These are phyloP conservation scores for Pachypanchax playfairii DNA, from an alignment of 2,113 vertebrate genomes.

Conservation along the genomic window DNA sequence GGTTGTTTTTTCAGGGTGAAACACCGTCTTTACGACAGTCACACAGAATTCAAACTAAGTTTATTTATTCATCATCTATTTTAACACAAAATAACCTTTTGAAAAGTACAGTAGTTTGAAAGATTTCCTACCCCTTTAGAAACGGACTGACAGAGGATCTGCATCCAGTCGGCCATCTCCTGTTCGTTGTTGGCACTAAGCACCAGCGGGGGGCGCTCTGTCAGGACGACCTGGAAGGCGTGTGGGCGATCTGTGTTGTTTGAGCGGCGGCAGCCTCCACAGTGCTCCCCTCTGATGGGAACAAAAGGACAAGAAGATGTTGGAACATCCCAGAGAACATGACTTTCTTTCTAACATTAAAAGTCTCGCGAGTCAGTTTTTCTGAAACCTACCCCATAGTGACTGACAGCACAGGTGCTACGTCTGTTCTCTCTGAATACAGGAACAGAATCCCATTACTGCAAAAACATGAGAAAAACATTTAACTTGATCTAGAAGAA, in stretches of 20 bases:
- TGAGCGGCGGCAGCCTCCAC: constrained; percentile 92
- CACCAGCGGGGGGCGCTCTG: constrained; percentile 90
- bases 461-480: constrained; percentile 22
- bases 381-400: constrained; percentile 90
- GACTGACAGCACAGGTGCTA: constrained; percentile 88
- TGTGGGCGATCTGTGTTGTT: constrained; percentile 91
- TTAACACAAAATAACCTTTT: too few relatives aligned
- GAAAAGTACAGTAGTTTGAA: too few relatives aligned
- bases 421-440: constrained; percentile 89
- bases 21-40: too few relatives aligned
- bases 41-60: too few relatives aligned
- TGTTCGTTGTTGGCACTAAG: constrained; percentile 88
- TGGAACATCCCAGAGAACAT: background rate
- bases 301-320: background rate
- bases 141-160: constrained; percentile 93
- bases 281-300: constrained; percentile 90
- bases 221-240: constrained; percentile 94
- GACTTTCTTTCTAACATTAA: background rate
- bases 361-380: background rate
- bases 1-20: background rate
- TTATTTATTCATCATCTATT: too few relatives aligned
- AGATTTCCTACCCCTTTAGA: constrained; percentile 90
- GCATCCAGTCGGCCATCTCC: constrained; percentile 99
- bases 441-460: constrained; percentile 92
- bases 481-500: background rate